A percentile compares a stretch with the other conserved stretches of the same genome.
Conservation (phyloP, 2,113 vertebrate species). For the Gyps fulvus region DNA sequence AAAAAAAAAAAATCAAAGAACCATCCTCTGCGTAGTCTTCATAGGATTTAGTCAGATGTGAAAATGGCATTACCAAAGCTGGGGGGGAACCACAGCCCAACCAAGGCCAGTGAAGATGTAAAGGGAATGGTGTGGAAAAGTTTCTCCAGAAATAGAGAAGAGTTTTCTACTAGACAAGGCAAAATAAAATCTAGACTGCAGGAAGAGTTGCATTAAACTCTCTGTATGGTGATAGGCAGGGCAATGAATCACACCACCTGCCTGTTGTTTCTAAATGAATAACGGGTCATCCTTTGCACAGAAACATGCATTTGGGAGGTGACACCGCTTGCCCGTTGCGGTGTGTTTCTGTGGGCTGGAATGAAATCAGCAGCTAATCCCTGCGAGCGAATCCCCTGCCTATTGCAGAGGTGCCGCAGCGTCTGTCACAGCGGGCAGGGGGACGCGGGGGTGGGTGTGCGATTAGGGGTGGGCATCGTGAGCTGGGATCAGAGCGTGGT, state of each 20-base stretch:
- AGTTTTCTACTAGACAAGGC: neutral
- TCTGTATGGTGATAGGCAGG: neutral
- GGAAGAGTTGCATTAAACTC: neutral
- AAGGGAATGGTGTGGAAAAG: neutral
- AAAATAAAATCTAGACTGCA: neutral
- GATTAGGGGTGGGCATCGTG: too few relatives aligned
- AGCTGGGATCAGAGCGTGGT: neutral
- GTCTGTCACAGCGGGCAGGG: fast-evolving
- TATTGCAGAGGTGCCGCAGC: fast-evolving
- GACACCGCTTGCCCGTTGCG: fast-evolving
- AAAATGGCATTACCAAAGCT: neutral
- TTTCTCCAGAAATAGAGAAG: too few relatives aligned
- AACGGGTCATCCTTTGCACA: neutral
- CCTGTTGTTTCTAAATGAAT: neutral
- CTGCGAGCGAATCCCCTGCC: neutral
- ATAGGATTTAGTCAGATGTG: neutral
- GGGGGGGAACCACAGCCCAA: neutral
- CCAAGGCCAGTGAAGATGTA: neutral
- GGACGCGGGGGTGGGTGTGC: too few relatives aligned
- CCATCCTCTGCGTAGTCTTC: neutral
- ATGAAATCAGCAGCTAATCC: neutral
- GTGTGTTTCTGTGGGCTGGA: neutral
- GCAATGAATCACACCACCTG: neutral
- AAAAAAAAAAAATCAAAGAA: neutral
- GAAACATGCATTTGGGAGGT: neutral